Conservation (phyloP, 2,113 vertebrate species). For the Piaya cayana region DNA sequence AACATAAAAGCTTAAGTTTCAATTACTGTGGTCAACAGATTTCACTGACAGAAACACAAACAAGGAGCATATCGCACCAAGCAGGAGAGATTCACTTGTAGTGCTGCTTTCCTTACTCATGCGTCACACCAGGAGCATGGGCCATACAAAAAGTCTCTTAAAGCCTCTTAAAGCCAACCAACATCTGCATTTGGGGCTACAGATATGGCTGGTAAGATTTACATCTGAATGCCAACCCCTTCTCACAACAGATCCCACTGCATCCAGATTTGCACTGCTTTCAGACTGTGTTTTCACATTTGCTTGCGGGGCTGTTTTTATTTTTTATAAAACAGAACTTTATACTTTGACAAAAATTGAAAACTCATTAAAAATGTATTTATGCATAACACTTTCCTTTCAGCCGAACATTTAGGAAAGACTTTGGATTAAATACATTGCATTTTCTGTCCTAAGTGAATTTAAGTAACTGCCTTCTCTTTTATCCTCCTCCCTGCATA, state of each 20-base stretch:
- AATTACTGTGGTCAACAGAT: not conserved
- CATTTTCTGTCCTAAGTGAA: not conserved
- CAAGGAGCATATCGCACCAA: not conserved
- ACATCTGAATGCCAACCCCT: not conserved
- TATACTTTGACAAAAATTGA: not conserved
- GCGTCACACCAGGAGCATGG: not conserved
- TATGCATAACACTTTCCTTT: not conserved
- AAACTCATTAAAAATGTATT: not conserved
- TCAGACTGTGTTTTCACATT: not conserved
- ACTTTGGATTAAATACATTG: not conserved
- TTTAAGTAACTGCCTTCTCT: not conserved
- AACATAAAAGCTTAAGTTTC: not conserved
- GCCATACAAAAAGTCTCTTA: not conserved
- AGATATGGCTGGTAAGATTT: not conserved
- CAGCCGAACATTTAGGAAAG: not conserved
- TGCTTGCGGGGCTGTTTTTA: accelerated
- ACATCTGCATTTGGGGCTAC: not conserved
- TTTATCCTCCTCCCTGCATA: not conserved
- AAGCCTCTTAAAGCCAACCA: not conserved
- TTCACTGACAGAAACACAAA: not conserved
- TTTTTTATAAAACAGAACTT: not conserved
- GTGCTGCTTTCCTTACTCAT: not conserved
- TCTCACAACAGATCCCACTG: not conserved
- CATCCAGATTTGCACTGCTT: not conserved
- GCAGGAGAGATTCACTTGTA: not conserved